A percentile compares a stretch with the other conserved stretches of the same genome.
phyloP scores from a whole-genome alignment of 2,113 vertebrate genomes.

The Thomomys bottae region DNA sequence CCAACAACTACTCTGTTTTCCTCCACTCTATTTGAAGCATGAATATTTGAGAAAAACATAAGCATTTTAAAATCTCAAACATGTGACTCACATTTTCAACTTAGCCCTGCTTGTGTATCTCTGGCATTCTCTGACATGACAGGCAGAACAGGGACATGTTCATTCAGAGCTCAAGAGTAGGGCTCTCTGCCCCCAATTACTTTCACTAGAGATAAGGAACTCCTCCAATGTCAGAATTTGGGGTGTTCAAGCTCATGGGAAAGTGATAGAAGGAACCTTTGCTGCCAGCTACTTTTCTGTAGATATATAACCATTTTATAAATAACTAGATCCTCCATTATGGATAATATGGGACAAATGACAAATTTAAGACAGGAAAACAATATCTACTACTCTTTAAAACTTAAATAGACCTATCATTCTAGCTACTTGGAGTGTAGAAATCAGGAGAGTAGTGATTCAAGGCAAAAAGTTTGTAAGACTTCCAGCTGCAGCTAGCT shows the following conservation, averaged over 20 bases:
- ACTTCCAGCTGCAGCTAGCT: no score
- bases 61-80: slow-evolving; percentile 26
- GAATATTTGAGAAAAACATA: slow-evolving; percentile 22
- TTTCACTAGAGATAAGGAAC: not conserved
- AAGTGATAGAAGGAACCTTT: not conserved
- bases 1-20: not conserved
- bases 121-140: not conserved
- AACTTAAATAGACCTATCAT: not conserved
- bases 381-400: not conserved
- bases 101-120: not conserved
- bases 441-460: no score
- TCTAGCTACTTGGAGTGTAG: no score
- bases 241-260: slow-evolving; percentile 14
- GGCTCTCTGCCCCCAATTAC: not conserved
- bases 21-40: not conserved
- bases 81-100: not conserved
- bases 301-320: slow-evolving; percentile 33
- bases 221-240: not conserved
- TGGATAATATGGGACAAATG: not conserved
- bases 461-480: no score
- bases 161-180: not conserved
- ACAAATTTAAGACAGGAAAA: not conserved
- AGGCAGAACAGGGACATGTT: not conserved
- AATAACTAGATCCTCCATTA: slow-evolving; percentile 35
- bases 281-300: not conserved